Evolutionary conservation across 2,888 invertebrate genomes (phyloP).

Genomic region (Hymenopus coronatus): DNA sequence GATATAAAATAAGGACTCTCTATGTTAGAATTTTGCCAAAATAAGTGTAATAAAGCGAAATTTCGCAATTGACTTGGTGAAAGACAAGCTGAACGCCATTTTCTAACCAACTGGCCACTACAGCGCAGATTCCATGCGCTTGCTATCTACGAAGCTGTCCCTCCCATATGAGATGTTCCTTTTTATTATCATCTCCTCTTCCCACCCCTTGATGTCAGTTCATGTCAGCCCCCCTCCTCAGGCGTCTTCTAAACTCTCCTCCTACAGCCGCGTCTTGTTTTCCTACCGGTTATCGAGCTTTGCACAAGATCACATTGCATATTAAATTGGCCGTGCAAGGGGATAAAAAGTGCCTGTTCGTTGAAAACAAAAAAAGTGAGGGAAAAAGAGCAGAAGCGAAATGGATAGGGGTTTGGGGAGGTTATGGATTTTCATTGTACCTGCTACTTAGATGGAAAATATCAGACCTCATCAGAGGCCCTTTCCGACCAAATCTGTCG

Average conservation of each 20-base stretch:
- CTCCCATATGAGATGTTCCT: slow-evolving; percentile 15
- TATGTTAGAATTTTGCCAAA: too few species aligned
- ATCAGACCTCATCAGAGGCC: too few species aligned
- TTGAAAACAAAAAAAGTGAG: background rate
- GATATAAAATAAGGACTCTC: too few species aligned
- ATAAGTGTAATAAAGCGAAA: too few species aligned
- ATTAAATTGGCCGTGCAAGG: slow-evolving; percentile 31
- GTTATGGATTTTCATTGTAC: background rate
- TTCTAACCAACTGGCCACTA: background rate
- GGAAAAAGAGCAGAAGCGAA: background rate
- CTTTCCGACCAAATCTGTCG: too few species aligned
- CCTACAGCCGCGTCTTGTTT: background rate
- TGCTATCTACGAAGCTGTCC: slow-evolving; percentile 5
- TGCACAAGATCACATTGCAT: slow-evolving; percentile 33
- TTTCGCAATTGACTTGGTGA: background rate
- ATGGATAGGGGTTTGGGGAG: background rate
- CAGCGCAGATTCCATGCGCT: background rate
- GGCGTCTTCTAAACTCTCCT: slow-evolving; percentile 12
- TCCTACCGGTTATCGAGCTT: slow-evolving; percentile 21
- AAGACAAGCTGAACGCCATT: background rate
- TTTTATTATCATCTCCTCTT: slow-evolving; percentile 17
- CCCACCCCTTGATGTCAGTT: background rate
- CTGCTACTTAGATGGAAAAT: background rate
- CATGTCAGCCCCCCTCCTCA: background rate
- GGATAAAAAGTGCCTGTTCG: slow-evolving; percentile 3